Base-by-base conservation (phyloP, 2,888 invertebrate species). In the Macrophya annulata region DNA sequence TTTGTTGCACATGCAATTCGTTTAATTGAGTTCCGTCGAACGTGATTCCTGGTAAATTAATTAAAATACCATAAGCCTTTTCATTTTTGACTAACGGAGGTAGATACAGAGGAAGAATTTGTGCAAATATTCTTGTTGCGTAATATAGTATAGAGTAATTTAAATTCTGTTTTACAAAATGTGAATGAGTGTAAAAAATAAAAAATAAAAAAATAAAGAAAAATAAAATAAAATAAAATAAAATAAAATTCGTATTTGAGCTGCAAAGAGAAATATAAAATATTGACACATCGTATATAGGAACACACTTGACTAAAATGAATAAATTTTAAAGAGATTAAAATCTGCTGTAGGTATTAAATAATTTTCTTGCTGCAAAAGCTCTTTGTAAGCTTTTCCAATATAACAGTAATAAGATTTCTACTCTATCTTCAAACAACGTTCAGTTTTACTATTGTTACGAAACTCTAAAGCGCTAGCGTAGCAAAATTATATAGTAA, bases 1-100 rank as follows among this genome's bases (percentile, higher is more conserved):
- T 74, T 31, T 45, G 72, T 25, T 74, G 43, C 72, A 74, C n/a
- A 45, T 74, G n/a, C 72, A 12, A 68, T 68, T 68, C 68, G 68
- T 37, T 68, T 68, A 68, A 68, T 74, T 10, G 45, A 74, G 72
- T 74, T 74, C 21, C 15, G 72, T 74, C 15, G 12, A 45, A 43
- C 43, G 21, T 74, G 43, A 74, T 74, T 45, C 72, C 45, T 21
- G 21, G 45, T n/a, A n/a, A 45, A 74, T 74, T 45, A 74, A 74
- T 45, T 45, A 31, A 45, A 74, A 25, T 43, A n/a, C 21, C 72
- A 37, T 17, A 31, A 37, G 17, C 17, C 37, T 17, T 68, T 15
- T 68, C 37, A 17, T 15, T 68, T 37, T 25, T 65, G 0, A n/a
- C 55, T 1, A 55, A 55, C 55, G 62, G 62, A 62, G 12, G 12